phyloP scores from a whole-genome alignment of 2,797 vertebrate genomes.

The Lindbergichthys nudifrons region DNA sequence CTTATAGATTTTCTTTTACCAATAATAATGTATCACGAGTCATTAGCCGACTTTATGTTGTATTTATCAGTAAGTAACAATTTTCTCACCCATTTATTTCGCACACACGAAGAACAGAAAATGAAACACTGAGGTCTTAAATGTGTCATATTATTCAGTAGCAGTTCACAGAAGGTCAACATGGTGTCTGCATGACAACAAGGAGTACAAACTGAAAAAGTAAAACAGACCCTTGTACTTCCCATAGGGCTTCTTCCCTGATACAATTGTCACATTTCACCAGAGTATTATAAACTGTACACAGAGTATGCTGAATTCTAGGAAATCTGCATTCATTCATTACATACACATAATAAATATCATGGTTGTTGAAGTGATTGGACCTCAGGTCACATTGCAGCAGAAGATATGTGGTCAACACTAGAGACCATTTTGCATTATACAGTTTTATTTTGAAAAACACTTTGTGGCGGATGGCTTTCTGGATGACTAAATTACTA shows the following conservation, averaged over 20 bases:
- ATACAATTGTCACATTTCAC: neutral
- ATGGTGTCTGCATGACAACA: constrained; percentile 10
- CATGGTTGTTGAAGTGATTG: neutral
- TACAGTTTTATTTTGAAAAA: neutral
- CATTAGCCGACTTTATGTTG: no score
- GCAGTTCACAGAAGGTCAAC: constrained; percentile 10
- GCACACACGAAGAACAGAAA: neutral
- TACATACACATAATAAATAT: neutral
- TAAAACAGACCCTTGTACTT: neutral
- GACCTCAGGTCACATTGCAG: neutral
- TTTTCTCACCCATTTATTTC: neutral
- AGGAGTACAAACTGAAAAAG: neutral
- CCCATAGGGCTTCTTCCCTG: neutral
- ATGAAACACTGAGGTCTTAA: no score
- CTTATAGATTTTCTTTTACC: no score
- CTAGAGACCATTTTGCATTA: neutral
- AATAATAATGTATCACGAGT: neutral
- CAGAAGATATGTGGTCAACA: neutral
- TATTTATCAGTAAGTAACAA: neutral
- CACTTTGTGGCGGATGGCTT: neutral
- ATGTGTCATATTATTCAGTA: neutral
- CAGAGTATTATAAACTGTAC: neutral
- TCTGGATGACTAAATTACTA: neutral
- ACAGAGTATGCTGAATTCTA: neutral
- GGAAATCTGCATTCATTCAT: neutral